Base-by-base conservation (phyloP, 2,113 vertebrate genomes). In the Cebus imitator region DNA sequence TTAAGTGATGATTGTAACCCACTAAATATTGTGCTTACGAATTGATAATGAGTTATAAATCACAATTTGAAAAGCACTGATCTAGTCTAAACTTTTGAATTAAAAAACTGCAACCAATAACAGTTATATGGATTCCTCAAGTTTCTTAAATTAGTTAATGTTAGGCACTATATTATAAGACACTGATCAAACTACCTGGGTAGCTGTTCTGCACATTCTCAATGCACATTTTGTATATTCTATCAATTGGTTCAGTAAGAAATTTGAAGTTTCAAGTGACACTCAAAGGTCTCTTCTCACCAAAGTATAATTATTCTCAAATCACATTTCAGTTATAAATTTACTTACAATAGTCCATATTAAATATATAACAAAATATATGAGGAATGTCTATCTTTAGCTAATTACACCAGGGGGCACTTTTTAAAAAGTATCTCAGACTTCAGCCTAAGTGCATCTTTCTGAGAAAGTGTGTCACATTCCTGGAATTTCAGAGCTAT, bases 401-500 rank as follows among this genome's bases (percentile, higher is more conserved):
- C 90, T 97, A 94, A 96, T 97, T 96, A 97, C 85, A 92, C 61
- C 90, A 92, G 81, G n/a, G 92, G 97, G 66, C 68, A 95, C 23
- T 76, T 93, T n/a, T 94, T 92, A 93, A 40, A 40, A 40, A 40
- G 4, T 57, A 80, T 76, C 91, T 75, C 75, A 58, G 92, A 96
- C 94, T 89, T 87, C 43, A 52, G 50, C 20, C 55, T 97, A 97
- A 96, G 90, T 89, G 92, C 85, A 87, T 87, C 94, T 81, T 96
- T 95, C 96, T 97, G 84, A 97, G 93, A 97, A 97, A 97, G 95
- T 91, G 18, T 97, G 96, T 93, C 95, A 97, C 94, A 93, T 97
- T 97, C 94, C 97, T 97, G 96, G 96, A 97, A 98, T 79, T 94
- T 98, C 97, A 94, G 72, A 97, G 95, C 75, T 75, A 95, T 16